Evolutionary conservation across 2,888 invertebrate genomes (phyloP).

Genomic region (Nemotelus pantherinus): DNA sequence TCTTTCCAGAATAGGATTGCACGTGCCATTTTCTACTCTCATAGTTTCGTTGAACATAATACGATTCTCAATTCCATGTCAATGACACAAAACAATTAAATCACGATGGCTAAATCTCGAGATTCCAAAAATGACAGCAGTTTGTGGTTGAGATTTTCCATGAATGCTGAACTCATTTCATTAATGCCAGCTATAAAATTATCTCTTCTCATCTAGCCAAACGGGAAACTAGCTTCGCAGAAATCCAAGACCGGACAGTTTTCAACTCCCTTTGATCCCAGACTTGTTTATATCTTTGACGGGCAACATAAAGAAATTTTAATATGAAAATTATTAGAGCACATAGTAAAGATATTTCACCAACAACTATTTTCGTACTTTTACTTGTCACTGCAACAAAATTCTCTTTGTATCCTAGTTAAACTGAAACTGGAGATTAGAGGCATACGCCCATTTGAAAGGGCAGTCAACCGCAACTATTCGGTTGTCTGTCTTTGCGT

Average conservation of each 20-base stretch:
- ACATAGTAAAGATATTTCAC: slow-evolving; percentile 35
- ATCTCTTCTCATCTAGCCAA: not conserved
- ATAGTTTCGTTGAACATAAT: no score
- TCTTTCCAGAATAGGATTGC: no score
- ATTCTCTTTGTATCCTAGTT: not conserved
- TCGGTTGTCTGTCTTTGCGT: slow-evolving; percentile 4
- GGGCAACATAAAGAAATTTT: slow-evolving; percentile 17
- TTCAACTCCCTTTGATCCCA: slow-evolving; percentile 1
- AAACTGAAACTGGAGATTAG: not conserved
- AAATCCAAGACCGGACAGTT: not conserved
- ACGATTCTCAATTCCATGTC: no score
- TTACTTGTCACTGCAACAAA: not conserved
- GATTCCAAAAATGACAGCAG: no score
- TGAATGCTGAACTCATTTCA: no score
- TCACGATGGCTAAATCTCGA: no score
- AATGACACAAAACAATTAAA: no score
- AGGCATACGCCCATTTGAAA: not conserved
- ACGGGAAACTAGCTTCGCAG: not conserved
- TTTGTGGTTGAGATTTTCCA: no score
- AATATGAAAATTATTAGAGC: slow-evolving; percentile 38
- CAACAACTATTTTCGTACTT: slow-evolving; percentile 23
- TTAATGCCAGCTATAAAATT: no score
- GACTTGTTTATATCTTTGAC: not conserved
- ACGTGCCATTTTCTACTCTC: no score
- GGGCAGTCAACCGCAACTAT: slow-evolving; percentile 29